A percentile compares a stretch with the other conserved stretches of the same genome.
phyloP scores from a whole-genome alignment of 1,140 invertebrate genomes.

The Varroa destructor region DNA sequence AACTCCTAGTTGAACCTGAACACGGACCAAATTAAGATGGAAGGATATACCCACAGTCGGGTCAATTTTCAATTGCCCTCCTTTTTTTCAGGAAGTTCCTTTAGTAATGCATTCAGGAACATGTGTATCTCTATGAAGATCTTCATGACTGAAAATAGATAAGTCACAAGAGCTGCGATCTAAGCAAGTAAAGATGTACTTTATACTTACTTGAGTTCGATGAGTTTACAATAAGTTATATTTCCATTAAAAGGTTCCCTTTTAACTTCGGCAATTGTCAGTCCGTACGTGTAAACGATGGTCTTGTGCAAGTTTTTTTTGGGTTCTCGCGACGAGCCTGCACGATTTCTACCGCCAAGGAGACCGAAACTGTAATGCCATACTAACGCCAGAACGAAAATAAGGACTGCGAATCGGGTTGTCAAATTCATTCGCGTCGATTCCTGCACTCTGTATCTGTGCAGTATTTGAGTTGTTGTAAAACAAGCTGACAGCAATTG shows the following conservation, averaged over 20 bases:
- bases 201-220: slow-evolving; percentile 1
- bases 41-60: neutral
- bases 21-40: neutral
- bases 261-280: slow-evolving; percentile 3
- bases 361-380: too few relatives aligned
- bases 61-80: neutral
- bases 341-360: neutral
- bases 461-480: too few relatives aligned
- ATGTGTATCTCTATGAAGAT: neutral
- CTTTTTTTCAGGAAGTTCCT: neutral
- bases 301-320: slow-evolving; percentile 5
- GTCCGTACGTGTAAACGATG: slow-evolving; percentile 8
- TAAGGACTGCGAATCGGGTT: too few relatives aligned
- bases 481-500: too few relatives aligned
- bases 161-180: too few relatives aligned
- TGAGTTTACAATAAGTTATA: neutral
- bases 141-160: too few relatives aligned
- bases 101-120: neutral
- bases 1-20: neutral
- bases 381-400: too few relatives aligned
- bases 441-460: too few relatives aligned
- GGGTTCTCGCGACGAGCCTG: neutral
- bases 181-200: neutral
- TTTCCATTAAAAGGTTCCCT: neutral
- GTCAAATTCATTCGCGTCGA: too few relatives aligned